Conservation (phyloP, 2,888 invertebrate genomes). For the Agonopterix alstromeriana region DNA sequence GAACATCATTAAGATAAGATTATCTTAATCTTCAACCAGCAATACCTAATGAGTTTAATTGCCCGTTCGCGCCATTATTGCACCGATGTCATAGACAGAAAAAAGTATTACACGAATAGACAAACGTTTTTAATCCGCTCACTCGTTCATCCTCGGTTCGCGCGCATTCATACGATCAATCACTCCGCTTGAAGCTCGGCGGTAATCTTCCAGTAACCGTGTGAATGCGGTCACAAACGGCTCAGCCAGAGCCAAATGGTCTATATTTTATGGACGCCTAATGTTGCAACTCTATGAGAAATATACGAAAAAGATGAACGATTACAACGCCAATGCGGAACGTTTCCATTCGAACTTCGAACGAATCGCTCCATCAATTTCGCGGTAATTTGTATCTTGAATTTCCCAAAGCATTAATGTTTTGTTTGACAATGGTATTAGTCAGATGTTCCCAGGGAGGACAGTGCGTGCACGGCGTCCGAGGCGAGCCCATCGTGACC, state of each 20-base stretch:
- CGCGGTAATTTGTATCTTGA: slow-evolving; percentile 16
- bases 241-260: slow-evolving; percentile 28
- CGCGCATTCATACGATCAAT: slow-evolving; percentile 60
- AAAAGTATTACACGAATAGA: slow-evolving; percentile 21
- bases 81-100: slow-evolving; percentile 20
- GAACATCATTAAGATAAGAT: background rate
- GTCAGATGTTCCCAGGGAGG: slow-evolving; percentile 13
- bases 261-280: slow-evolving; percentile 51
- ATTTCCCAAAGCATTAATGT: background rate
- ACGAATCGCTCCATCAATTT: slow-evolving; percentile 8
- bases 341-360: slow-evolving; percentile 3
- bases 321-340: slow-evolving; percentile 13
- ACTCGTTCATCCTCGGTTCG: slow-evolving; percentile 34
- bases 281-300: slow-evolving; percentile 57
- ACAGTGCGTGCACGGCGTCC: slow-evolving; percentile 33
- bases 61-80: background rate
- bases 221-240: slow-evolving; percentile 64
- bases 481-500: slow-evolving; percentile 32
- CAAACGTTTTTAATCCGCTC: slow-evolving; percentile 51
- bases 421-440: background rate
- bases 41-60: background rate
- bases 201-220: slow-evolving; percentile 57
- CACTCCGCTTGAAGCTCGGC: slow-evolving; percentile 53
- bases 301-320: slow-evolving; percentile 22
- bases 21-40: background rate